Evolutionary conservation across 2,797 vertebrate genomes (phyloP).

Genomic region (Girardinus metallicus): DNA sequence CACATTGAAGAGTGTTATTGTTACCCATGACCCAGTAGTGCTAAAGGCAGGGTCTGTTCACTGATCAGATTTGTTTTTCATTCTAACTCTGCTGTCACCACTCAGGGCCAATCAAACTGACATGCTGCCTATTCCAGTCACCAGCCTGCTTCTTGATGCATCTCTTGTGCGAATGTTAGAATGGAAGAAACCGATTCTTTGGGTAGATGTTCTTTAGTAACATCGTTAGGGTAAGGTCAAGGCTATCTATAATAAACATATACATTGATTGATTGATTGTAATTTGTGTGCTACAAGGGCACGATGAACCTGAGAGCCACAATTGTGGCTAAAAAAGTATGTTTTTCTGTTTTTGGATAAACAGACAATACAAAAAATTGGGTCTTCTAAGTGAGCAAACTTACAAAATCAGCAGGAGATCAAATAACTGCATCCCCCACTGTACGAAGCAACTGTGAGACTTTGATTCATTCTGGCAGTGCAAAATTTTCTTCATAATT

Average conservation of each 20-base stretch:
- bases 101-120: conserved; percentile 5
- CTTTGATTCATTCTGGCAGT: conserved; percentile 13
- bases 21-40: background rate
- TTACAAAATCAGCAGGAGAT: conserved; percentile 2
- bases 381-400: background rate
- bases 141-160: background rate
- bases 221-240: background rate
- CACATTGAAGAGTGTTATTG: background rate
- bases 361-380: background rate
- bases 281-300: background rate
- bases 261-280: background rate
- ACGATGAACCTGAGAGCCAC: background rate
- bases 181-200: conserved; percentile 5
- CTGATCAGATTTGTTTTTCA: background rate
- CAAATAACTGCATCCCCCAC: background rate
- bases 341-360: background rate
- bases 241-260: background rate
- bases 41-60: background rate
- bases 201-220: background rate
- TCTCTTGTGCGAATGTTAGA: background rate
- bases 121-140: background rate
- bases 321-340: background rate
- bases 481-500: conserved; percentile 17
- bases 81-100: background rate
- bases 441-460: background rate